A percentile compares a stretch with the other conserved stretches of the same genome.
Conservation (phyloP, 2,113 vertebrate species). For the Anas platyrhynchos region DNA sequence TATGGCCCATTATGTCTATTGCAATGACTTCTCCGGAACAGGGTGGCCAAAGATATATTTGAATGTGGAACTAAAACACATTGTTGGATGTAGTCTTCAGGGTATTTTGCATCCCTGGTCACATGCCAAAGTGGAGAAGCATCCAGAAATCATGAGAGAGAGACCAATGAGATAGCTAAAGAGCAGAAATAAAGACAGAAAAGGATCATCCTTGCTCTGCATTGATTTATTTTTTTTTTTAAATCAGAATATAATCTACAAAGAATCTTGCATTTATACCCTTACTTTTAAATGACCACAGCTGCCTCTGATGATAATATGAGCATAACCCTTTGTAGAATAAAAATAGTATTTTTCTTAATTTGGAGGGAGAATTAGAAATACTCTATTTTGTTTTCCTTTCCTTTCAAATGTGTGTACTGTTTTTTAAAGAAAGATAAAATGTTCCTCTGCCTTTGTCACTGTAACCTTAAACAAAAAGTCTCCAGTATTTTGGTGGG, state of each 20-base stretch:
- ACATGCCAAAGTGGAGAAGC: slow-evolving; percentile 3
- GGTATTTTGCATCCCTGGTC: slow-evolving; percentile 13
- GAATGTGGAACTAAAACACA: neutral
- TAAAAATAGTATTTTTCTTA: neutral
- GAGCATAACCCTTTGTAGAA: neutral
- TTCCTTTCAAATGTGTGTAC: neutral
- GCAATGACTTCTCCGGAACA: neutral
- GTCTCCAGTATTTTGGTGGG: neutral
- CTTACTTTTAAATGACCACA: neutral
- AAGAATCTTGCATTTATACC: neutral
- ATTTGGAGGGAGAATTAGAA: slow-evolving; percentile 22
- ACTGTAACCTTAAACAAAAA: neutral
- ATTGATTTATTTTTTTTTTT: neutral
- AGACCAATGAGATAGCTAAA: neutral
- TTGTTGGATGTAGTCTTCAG: neutral
- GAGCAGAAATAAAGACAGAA: neutral
- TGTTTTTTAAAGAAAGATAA: slow-evolving; percentile 26
- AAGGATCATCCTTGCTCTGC: neutral
- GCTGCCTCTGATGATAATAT: neutral
- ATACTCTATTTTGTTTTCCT: neutral
- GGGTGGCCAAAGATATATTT: neutral
- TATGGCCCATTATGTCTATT: slow-evolving; percentile 33
- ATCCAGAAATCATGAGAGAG: neutral
- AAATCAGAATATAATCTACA: neutral
- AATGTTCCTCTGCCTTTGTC: neutral